A percentile compares a stretch with the other conserved stretches of the same genome.
phyloP scores from a whole-genome alignment of 2,888 invertebrate genomes.

The Volucella inflata region DNA sequence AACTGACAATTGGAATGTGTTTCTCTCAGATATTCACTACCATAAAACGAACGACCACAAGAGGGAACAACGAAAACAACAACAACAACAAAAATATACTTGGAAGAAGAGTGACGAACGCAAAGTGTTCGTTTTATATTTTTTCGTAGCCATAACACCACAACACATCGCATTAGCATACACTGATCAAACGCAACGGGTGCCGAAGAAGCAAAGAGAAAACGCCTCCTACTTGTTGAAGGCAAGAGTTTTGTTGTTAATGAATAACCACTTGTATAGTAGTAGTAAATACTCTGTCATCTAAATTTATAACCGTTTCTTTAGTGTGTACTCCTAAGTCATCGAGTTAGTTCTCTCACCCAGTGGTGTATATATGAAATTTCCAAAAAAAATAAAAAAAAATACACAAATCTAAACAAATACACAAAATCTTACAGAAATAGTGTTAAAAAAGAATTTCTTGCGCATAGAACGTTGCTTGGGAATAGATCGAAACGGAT shows the following conservation, averaged over 20 bases:
- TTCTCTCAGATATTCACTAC: not conserved
- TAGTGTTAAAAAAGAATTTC: conserved; percentile 47
- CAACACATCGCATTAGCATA: conserved; percentile 1
- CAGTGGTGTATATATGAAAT: conserved; percentile 26
- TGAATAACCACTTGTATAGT: conserved; percentile 49
- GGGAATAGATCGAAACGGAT: conserved; percentile 52
- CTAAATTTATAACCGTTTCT: conserved; percentile 61
- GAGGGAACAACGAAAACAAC: no score
- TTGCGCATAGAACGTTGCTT: conserved; percentile 32
- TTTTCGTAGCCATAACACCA: conserved; percentile 33
- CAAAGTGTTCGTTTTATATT: conserved; percentile 34
- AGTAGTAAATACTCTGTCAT: conserved; percentile 56
- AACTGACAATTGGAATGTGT: conserved; percentile 22
- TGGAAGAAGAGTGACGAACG: conserved; percentile 67
- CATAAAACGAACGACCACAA: conserved; percentile 21
- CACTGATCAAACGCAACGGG: no score
- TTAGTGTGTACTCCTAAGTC: conserved; percentile 57
- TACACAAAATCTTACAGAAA: conserved; percentile 21
- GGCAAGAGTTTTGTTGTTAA: conserved; percentile 53
- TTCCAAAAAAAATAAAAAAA: not conserved
- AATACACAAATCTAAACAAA: conserved; percentile 42
- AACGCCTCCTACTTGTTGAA: conserved; percentile 74
- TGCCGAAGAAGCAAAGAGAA: conserved; percentile 48
- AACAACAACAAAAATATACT: conserved; percentile 32
- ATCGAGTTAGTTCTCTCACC: conserved; percentile 36